phyloP scores from a whole-genome alignment of 2,888 invertebrate species.

The Eucera pruinosa region DNA sequence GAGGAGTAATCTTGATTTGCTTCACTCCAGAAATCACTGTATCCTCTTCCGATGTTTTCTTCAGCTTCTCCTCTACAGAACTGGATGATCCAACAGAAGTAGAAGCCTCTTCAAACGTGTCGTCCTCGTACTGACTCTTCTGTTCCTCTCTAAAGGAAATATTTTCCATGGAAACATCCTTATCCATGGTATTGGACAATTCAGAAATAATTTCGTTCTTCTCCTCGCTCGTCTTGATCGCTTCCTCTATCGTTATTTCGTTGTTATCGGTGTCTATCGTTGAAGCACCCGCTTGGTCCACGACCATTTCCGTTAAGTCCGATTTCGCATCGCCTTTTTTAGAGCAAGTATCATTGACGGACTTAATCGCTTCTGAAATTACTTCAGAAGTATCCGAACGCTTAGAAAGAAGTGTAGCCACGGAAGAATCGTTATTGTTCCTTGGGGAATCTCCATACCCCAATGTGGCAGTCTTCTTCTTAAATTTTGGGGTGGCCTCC shows the following conservation, averaged over 20 bases:
- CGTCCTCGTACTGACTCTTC: slow-evolving; percentile 51
- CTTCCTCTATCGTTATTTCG: slow-evolving; percentile 37
- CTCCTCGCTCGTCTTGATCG: slow-evolving; percentile 16
- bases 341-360: neutral
- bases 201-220: slow-evolving; percentile 51
- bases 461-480: neutral
- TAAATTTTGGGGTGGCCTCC: too few relatives aligned
- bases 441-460: neutral
- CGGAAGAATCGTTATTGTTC: neutral
- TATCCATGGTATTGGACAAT: neutral
- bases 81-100: slow-evolving; percentile 31
- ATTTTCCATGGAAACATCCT: neutral
- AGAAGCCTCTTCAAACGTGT: slow-evolving; percentile 65
- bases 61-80: neutral
- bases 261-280: neutral
- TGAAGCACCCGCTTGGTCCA: neutral
- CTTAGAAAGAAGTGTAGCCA: slow-evolving; percentile 5
- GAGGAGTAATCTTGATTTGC: slow-evolving; percentile 35
- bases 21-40: slow-evolving; percentile 37
- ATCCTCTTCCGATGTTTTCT: neutral
- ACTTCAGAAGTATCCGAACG: slow-evolving; percentile 8
- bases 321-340: neutral
- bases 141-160: neutral
- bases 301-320: neutral
- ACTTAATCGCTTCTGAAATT: slow-evolving; percentile 17